Base-by-base conservation (phyloP, 2,797 vertebrate genomes). In the Platyrinchus mystaceus region DNA sequence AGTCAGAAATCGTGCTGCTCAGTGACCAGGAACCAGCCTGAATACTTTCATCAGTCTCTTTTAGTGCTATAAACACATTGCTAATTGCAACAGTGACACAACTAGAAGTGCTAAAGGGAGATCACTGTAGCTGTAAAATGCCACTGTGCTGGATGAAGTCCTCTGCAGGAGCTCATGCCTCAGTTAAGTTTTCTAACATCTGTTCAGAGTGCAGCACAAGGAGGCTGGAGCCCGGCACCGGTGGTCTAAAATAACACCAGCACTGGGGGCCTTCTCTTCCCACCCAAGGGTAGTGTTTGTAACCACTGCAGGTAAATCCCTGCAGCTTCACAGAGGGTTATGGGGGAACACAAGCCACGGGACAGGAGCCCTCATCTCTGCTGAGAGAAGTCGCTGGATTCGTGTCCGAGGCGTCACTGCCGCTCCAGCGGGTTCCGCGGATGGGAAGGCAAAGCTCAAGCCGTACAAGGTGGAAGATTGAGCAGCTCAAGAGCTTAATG, bases 81-180 rank as follows among this genome's bases (percentile, higher is more conserved):
- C 44, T 97, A 95, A 96, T 93, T 96, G 95, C 80, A 96, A 11
- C 41, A 90, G 63, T 44, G 74, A 77, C 78, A 94, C 44, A 68
- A 77, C 73, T 83, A 22, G 12, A 84, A 95, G 78, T 85, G 81
- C 87, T 95, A 64, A 87, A 67, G 47, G 44, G 53, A 79, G 64
- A 91, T 80, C 78, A 91, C 49, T 84, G 87, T 46, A 80, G 82
- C 91, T 95, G 69, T 55, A 97, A 93, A 96, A 93, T 39, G 84
- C 58, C 55, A 12, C 52, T 55, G 76, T 30, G 73, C 32, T 74
- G 77, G 74, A 47, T 53, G 46, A 41, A 89, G 44, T 60, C 26
- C 88, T 68, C 69, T 75, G 58, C 62, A 76, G 87, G 50, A 89
- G 70, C n/a, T 87, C 68, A 84, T 41, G 43, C 49, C 44, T 46